phyloP scores from a whole-genome alignment of 1,140 invertebrate genomes.

The Reticulitermes speratus region DNA sequence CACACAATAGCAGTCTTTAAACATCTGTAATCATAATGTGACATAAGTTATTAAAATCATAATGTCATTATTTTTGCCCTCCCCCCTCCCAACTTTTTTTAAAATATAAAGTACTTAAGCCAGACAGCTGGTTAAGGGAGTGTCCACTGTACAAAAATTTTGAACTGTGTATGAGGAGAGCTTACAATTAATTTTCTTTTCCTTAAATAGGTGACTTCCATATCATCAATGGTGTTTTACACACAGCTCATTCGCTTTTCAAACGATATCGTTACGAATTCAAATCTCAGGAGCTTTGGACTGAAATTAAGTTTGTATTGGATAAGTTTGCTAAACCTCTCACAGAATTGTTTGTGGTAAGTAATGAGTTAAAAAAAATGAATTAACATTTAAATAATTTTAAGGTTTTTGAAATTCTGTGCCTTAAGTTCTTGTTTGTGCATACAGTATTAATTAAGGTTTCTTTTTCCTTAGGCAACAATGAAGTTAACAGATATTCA shows the following conservation, averaged over 20 bases:
- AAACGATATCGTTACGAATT: conserved; percentile 95
- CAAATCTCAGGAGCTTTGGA: conserved; percentile 92
- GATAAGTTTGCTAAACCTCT: conserved; percentile 91
- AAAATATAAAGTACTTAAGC: too few species aligned
- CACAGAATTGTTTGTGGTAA: conserved; percentile 86
- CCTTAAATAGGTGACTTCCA: conserved; percentile 80
- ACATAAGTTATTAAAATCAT: too few species aligned
- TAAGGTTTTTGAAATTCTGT: background rate
- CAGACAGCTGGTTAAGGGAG: too few species aligned
- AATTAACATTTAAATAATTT: conserved; percentile 28
- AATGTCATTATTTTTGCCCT: too few species aligned
- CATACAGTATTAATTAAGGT: conserved; percentile 20
- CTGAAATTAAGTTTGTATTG: conserved; percentile 95
- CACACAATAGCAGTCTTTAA: too few species aligned
- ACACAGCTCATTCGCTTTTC: conserved; percentile 94
- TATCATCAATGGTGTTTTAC: conserved; percentile 91
- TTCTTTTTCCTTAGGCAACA: conserved; percentile 65
- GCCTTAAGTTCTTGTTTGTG: background rate
- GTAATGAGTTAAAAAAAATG: conserved; percentile 40
- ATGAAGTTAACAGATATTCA: conserved; percentile 79
- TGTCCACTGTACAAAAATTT: too few species aligned
- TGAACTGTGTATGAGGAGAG: too few species aligned
- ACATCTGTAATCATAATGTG: too few species aligned
- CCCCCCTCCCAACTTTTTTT: too few species aligned
- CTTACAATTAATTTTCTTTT: background rate